Evolutionary conservation across 1,140 invertebrate species (phyloP).

Genomic region (Drosophila paulistorum): DNA sequence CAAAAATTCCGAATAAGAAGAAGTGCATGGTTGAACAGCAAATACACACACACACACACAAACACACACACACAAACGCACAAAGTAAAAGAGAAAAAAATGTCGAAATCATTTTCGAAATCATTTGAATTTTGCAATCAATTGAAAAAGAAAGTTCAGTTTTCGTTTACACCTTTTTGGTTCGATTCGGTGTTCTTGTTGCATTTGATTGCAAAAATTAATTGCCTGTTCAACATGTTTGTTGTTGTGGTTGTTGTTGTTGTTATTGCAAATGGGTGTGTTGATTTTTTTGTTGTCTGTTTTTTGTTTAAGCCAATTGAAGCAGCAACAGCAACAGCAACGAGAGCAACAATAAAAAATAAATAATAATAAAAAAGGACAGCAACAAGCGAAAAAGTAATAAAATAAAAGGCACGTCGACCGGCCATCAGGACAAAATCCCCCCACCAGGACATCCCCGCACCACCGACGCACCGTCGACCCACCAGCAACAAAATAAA

Average conservation of each 20-base stretch:
- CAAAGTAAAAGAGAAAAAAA: not conserved
- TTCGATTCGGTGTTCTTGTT: not conserved
- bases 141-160: not conserved
- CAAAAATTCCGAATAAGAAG: too few species aligned
- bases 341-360: slow-evolving; percentile 25
- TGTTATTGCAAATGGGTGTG: not conserved
- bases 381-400: slow-evolving; percentile 64
- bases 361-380: slow-evolving; percentile 67
- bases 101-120: not conserved
- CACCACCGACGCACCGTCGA: not conserved
- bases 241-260: not conserved
- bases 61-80: not conserved
- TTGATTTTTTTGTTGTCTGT: not conserved
- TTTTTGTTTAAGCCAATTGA: slow-evolving; percentile 29
- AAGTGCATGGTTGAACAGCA: too few species aligned
- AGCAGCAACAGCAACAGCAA: slow-evolving; percentile 12
- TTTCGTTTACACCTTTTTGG: not conserved
- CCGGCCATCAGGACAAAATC: slow-evolving; percentile 15
- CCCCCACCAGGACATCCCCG: slow-evolving; percentile 1
- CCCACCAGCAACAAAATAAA: not conserved
- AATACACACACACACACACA: too few species aligned
- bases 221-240: slow-evolving; percentile 42
- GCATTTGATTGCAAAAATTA: slow-evolving; percentile 18
- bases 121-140: not conserved
- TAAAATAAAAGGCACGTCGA: slow-evolving; percentile 53